Conservation (phyloP, 2,797 vertebrate genomes). For the Gouania willdenowi region DNA sequence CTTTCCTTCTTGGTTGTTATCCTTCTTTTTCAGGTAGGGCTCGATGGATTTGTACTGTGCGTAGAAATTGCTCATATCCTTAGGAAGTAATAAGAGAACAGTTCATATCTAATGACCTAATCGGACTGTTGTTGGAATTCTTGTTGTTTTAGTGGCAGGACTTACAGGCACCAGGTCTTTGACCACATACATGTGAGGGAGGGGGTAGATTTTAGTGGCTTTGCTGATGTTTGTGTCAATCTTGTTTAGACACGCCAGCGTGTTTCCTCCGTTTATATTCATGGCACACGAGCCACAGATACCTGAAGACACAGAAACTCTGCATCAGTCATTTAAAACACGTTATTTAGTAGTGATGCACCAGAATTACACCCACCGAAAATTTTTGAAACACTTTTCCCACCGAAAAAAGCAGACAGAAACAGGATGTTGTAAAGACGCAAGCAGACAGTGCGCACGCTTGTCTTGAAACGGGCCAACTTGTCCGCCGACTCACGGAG, state of each 20-base stretch:
- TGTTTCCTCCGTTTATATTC: slow-evolving; percentile 95
- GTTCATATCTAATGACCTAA: too few relatives aligned
- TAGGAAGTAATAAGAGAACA: too few relatives aligned
- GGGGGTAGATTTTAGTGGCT: slow-evolving; percentile 89
- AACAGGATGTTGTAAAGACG: too few relatives aligned
- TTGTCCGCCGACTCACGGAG: too few relatives aligned
- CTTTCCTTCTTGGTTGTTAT: slow-evolving; percentile 82
- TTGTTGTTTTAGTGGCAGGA: slow-evolving; percentile 26
- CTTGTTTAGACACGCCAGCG: slow-evolving; percentile 86
- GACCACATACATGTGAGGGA: slow-evolving; percentile 97
- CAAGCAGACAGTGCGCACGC: too few relatives aligned
- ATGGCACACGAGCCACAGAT: slow-evolving; percentile 97
- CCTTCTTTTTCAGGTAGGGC: slow-evolving; percentile 93
- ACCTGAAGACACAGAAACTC: slow-evolving; percentile 74
- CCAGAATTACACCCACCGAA: too few relatives aligned
- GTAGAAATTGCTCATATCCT: slow-evolving; percentile 96
- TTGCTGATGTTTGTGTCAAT: slow-evolving; percentile 85
- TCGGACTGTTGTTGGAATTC: too few relatives aligned
- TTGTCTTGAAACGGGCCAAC: too few relatives aligned
- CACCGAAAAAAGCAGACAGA: too few relatives aligned
- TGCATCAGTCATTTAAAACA: too few relatives aligned
- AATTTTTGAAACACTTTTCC: too few relatives aligned
- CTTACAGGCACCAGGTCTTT: slow-evolving; percentile 96
- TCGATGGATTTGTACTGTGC: slow-evolving; percentile 95
- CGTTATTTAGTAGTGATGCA: too few relatives aligned